Evolutionary conservation across 2,797 vertebrate species (phyloP), one percentile per base, ranked within the genome.

Genomic region (Spea hammondii): DNA sequence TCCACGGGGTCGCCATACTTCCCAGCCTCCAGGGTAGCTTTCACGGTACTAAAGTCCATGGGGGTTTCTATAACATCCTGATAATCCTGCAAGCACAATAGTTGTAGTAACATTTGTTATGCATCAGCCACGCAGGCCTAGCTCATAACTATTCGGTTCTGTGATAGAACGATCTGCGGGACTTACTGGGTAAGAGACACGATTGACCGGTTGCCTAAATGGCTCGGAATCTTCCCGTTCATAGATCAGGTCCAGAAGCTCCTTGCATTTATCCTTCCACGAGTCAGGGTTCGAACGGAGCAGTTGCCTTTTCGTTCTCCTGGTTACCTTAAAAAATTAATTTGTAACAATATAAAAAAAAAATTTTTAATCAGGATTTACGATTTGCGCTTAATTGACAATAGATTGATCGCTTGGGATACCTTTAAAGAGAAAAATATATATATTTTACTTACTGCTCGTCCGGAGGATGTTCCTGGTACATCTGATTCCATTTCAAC

Each of bases 21-120:
- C 72, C 91, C 96, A 60, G 89, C 94, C 82, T 87, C 82, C 84
- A 99, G 91, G 0, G 94, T 97, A 92, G 97, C 96, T 49, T 95
- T 95, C 88, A 99, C 96, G 14, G 95, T 97, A 70, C 94, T 92
- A 87, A 99, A 94, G 88, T 99, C 98, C 97, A 99, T 95, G 47
- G 96, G 98, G 60, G 95, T 97, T 86, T 97, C 96, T n/a, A 96
- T 95, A 83, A 96, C 96, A 87, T 97, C 94, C 66, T 95, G 91
- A 83, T 95, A 96, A 90, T 98, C 97, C 98, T 99, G 82, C 53
- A 79, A n/a, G 69, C 0, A 17, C 10, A 51, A 73, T 32, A 32
- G 32, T 32, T 32, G 32, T 32, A 32, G 32, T 2, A 32, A 32
- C 32, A 32, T 32, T 32, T 32, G 32, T 32, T 32, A 32, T 32